phyloP scores from a whole-genome alignment of 1,140 invertebrate genomes.

The Thalassaphorura encarpata region DNA sequence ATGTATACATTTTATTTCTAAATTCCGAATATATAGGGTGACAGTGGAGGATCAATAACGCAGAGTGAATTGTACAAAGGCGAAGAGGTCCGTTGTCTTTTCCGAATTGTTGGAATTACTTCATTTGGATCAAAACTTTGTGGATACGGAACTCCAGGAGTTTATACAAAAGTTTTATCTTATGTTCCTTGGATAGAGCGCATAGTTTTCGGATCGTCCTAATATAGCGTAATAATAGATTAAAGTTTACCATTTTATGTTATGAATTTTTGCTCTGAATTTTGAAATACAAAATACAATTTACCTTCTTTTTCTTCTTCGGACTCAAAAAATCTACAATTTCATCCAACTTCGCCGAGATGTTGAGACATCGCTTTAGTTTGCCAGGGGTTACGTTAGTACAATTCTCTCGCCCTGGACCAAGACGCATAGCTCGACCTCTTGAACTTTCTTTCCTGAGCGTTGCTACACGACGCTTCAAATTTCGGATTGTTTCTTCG shows the following conservation, averaged over 20 bases:
- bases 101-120: conserved; percentile 21
- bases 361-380: conserved; percentile 24
- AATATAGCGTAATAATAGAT: neutral
- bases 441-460: conserved; percentile 15
- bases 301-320: neutral
- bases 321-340: conserved; percentile 23
- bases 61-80: conserved; percentile 5
- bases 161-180: conserved; percentile 23
- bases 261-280: neutral
- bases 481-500: conserved; percentile 7
- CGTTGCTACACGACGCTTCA: conserved; percentile 19
- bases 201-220: conserved; percentile 14
- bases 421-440: neutral
- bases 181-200: conserved; percentile 27
- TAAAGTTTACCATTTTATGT: neutral
- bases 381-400: conserved; percentile 16
- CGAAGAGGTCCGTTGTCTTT: conserved; percentile 15
- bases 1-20: too few species aligned
- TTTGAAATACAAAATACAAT: neutral
- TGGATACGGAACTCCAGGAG: conserved; percentile 21
- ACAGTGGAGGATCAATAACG: conserved; percentile 24
- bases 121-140: conserved; percentile 23
- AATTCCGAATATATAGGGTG: conserved; percentile 14
- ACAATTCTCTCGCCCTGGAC: conserved; percentile 6
- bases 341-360: conserved; percentile 24